A percentile compares a stretch with the other conserved stretches of the same genome.
phyloP scores from a whole-genome alignment of 2,113 vertebrate genomes.

The Chascanopsetta lugubris region DNA sequence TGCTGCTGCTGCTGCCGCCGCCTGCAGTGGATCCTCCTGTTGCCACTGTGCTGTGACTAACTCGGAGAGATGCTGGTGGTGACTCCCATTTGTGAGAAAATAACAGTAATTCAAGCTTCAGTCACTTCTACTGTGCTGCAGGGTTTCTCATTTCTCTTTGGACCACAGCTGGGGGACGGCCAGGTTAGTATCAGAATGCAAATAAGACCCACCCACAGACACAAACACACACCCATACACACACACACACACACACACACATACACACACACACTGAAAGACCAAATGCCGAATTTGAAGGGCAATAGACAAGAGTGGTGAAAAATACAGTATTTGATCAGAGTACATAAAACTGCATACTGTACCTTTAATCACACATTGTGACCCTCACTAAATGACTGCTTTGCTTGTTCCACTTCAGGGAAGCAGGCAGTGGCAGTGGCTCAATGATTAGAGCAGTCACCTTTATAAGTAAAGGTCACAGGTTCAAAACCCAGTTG shows the following conservation, averaged over 20 bases:
- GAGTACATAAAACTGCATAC: background rate
- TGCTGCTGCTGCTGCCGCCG: too few species aligned
- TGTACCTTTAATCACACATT: background rate
- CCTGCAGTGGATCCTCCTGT: background rate
- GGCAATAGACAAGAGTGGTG: background rate
- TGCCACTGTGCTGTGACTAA: conserved; percentile 15
- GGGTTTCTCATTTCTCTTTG: conserved; percentile 59
- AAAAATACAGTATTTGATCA: background rate
- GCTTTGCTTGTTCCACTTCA: too few species aligned
- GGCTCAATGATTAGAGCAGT: too few species aligned
- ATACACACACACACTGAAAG: background rate
- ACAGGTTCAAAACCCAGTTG: too few species aligned
- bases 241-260: background rate
- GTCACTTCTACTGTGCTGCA: conserved; percentile 53
- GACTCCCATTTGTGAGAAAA: conserved; percentile 60
- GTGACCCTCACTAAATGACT: too few species aligned
- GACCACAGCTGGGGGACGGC: conserved; percentile 55
- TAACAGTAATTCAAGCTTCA: conserved; percentile 67
- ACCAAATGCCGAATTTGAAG: background rate
- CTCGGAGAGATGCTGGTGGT: conserved; percentile 18
- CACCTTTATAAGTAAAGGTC: too few species aligned
- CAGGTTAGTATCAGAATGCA: conserved; percentile 41
- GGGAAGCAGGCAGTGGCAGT: too few species aligned
- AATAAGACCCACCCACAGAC: conserved; percentile 27
- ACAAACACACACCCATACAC: background rate